Evolutionary conservation across 2,113 vertebrate species (phyloP).

Genomic region (Chaetops frenatus): DNA sequence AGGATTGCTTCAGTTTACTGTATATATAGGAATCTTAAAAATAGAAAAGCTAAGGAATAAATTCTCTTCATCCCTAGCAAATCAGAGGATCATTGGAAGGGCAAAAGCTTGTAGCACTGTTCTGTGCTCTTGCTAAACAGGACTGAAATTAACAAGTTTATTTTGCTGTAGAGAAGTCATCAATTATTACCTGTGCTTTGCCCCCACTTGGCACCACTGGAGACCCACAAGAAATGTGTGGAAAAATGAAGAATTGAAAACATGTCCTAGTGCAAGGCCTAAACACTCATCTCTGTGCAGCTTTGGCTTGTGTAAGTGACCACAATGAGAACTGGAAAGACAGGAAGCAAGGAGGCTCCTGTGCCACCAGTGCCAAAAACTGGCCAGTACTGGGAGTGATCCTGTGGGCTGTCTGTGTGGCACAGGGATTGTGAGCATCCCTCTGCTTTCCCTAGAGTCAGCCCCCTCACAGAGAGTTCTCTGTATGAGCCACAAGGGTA

Average conservation of each 20-base stretch:
- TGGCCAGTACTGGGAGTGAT: not conserved
- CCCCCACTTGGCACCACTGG: not conserved
- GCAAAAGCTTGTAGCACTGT: not conserved
- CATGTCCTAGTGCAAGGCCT: not conserved
- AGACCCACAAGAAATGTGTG: not conserved
- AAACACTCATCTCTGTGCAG: not conserved
- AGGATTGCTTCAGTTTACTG: not conserved
- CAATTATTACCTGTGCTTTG: not conserved
- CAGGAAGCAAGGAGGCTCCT: not conserved
- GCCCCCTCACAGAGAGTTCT: not conserved
- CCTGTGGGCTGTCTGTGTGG: not conserved
- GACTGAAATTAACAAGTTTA: not conserved
- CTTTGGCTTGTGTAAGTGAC: not conserved
- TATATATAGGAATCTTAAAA: not conserved
- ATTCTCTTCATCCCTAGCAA: not conserved
- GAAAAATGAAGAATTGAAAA: not conserved
- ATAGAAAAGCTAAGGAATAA: not conserved
- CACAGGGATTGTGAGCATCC: not conserved
- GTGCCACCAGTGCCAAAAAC: not conserved
- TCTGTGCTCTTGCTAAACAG: not conserved
- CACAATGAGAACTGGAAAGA: rapidly evolving
- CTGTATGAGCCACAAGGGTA: not conserved
- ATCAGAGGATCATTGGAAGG: not conserved
- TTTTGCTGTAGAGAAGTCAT: not conserved
- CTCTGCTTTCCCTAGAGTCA: not conserved